Evolutionary conservation across 2,888 invertebrate species (phyloP).

Genomic region (Pedicia rivosa): DNA sequence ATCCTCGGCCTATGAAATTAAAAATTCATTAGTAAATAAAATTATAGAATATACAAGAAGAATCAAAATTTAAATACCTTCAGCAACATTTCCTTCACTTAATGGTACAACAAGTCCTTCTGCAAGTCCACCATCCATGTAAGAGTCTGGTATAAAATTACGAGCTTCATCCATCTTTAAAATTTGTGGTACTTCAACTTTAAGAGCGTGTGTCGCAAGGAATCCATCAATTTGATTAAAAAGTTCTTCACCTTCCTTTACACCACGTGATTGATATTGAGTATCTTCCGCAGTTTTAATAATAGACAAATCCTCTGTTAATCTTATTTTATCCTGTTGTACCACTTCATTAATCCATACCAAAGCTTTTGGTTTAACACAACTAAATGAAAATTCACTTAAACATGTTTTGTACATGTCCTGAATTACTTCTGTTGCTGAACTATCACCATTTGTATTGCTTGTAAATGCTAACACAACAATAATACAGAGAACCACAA

Average conservation of each 20-base stretch:
- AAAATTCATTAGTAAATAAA: conserved; percentile 5
- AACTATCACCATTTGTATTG: conserved; percentile 18
- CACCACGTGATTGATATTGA: conserved; percentile 30
- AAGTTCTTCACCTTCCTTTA: conserved; percentile 30
- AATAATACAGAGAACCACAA: conserved; percentile 4
- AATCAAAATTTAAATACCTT: conserved; percentile 16
- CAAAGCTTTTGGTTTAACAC: conserved; percentile 62
- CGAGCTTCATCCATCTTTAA: conserved; percentile 29
- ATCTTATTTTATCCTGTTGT: conserved; percentile 49
- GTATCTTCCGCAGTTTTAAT: conserved; percentile 40
- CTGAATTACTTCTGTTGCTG: conserved; percentile 45
- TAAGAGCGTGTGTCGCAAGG: conserved; percentile 56
- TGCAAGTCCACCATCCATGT: conserved; percentile 34
- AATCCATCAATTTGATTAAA: conserved; percentile 60
- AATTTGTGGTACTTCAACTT: conserved; percentile 55
- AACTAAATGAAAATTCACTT: conserved; percentile 50
- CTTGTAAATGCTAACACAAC: conserved; percentile 13
- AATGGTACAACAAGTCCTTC: conserved; percentile 55
- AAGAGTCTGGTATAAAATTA: conserved; percentile 22
- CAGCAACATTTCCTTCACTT: conserved; percentile 33
- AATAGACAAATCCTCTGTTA: conserved; percentile 61
- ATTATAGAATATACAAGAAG: background rate
- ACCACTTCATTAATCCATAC: conserved; percentile 54
- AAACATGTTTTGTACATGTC: conserved; percentile 53
- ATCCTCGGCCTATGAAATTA: conserved; percentile 59